Evolutionary conservation across 2,888 invertebrate species (phyloP).

Genomic region (Formica aserva): DNA sequence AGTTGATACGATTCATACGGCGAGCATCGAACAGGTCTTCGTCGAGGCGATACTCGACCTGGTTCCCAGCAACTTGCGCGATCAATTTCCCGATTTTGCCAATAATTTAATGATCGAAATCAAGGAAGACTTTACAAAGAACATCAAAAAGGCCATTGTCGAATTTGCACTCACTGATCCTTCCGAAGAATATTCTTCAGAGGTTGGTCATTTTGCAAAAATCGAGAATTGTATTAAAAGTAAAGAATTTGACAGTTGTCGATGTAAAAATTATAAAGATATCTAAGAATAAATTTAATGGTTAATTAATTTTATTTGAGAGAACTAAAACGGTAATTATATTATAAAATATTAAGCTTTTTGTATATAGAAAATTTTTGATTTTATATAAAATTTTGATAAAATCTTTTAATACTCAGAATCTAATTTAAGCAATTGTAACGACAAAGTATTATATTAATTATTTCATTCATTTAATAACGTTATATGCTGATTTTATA

Average conservation of each 20-base stretch:
- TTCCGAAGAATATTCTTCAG: conserved; percentile 70
- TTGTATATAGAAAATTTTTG: neutral
- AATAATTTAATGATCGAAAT: conserved; percentile 91
- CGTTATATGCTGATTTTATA: neutral
- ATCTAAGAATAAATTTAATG: neutral
- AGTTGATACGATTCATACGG: conserved; percentile 95
- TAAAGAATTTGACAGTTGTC: neutral
- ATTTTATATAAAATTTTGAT: neutral
- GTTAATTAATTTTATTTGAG: neutral
- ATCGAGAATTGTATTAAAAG: neutral
- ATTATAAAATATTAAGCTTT: neutral
- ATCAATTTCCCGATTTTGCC: conserved; percentile 88
- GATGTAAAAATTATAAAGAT: neutral
- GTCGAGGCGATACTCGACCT: conserved; percentile 89
- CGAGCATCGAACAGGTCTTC: conserved; percentile 92
- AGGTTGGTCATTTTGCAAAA: conserved; percentile 48
- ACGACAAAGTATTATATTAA: neutral
- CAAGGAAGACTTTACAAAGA: conserved; percentile 93
- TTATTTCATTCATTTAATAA: neutral
- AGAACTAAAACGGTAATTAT: neutral
- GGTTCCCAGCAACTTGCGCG: conserved; percentile 88
- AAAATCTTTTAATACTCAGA: neutral
- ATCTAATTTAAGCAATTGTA: neutral
- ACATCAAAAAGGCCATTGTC: conserved; percentile 96
- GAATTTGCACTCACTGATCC: conserved; percentile 93